Evolutionary conservation across 2,797 vertebrate species (phyloP).

Genomic region (Babyrousa celebensis): DNA sequence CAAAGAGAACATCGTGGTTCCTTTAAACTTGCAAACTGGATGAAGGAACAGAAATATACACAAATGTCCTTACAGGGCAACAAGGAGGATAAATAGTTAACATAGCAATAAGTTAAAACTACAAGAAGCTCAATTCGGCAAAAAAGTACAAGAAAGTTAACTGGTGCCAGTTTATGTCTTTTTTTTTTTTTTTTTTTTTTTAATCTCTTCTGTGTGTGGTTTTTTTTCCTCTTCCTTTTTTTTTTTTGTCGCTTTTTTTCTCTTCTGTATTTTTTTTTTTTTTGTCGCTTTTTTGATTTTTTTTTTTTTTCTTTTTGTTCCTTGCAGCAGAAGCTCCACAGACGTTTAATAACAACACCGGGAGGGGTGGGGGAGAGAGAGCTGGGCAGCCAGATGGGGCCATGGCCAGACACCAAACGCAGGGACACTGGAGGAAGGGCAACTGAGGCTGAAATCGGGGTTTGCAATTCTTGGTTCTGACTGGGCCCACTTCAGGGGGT

Average conservation of each 20-base stretch:
- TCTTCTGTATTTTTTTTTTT: conserved; percentile 73
- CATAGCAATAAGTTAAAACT: conserved; percentile 99
- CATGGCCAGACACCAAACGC: conserved; percentile 92
- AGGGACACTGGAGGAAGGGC: conserved; percentile 84
- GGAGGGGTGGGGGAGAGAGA: conserved; percentile 91
- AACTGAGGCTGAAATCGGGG: conserved; percentile 94
- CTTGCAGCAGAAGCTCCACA: conserved; percentile 98
- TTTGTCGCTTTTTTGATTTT: conserved; percentile 92
- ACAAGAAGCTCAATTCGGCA: conserved; percentile 98
- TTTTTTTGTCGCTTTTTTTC: conserved; percentile 90
- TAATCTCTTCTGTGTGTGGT: conserved; percentile 73
- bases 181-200: conserved; percentile 92
- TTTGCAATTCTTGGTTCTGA: conserved; percentile 69
- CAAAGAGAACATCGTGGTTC: conserved; percentile 87
- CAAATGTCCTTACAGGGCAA: conserved; percentile 97
- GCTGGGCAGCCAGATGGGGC: conserved; percentile 89
- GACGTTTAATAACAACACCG: conserved; percentile 97
- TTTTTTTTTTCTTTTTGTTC: conserved; percentile 92
- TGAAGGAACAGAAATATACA: conserved; percentile 99
- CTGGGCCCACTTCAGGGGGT: conserved; percentile 45
- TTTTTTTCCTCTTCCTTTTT: conserved; percentile 84
- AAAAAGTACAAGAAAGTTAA: conserved; percentile 97
- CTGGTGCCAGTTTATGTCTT: conserved; percentile 96
- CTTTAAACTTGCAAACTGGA: conserved; percentile 98
- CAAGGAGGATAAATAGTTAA: conserved; percentile 97